Evolutionary conservation across 2,113 vertebrate species (phyloP), one percentile per base, ranked within the genome.

Genomic region (Seriola dumerili): DNA sequence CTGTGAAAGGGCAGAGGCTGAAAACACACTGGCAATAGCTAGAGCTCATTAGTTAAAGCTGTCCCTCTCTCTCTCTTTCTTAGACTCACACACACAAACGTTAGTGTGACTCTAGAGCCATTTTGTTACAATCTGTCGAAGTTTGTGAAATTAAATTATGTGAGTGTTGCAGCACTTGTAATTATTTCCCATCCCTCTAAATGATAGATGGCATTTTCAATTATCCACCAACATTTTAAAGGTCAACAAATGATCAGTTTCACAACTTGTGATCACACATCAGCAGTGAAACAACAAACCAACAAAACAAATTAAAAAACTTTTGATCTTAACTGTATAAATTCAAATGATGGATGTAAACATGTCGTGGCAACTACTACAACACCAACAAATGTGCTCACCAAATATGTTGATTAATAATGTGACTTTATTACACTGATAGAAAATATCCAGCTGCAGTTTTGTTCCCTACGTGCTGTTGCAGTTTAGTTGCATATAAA

Each of bases 171-270:
- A 59, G 32, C 62, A 75, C 23, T 64, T 65, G 23, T 9, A 64
- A 40, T 65, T 58, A 64, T 10, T 58, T 59, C 21, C 14, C 52
- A 61, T 34, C 17, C 17, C 44, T 75, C 38, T 63, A 57, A 68
- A 63, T 55, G 57, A 68, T 17, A 23, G 44, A 61, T 54, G 40
- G 9, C 3, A 38, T 50, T 72, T 77, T 32, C 40, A 71, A 13
- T 57, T 57, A 48, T 57, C 14, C 3, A 9, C 29, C 8, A 44
- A 17, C 12, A 44, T 42, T 74, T 59, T 67, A 67, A 52, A 73
- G 55, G 55, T 69, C 44, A 69, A 12, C 5, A 29, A 42, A 42
- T 42, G 3, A 16, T 25, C 57, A 19, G 14, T 38, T 50, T 14
- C 29, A 29, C 40, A 73, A 14, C 3, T n/a, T 6, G 8, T 21